phyloP scores from a whole-genome alignment of 2,113 vertebrate genomes.

The Donacobius atricapilla region DNA sequence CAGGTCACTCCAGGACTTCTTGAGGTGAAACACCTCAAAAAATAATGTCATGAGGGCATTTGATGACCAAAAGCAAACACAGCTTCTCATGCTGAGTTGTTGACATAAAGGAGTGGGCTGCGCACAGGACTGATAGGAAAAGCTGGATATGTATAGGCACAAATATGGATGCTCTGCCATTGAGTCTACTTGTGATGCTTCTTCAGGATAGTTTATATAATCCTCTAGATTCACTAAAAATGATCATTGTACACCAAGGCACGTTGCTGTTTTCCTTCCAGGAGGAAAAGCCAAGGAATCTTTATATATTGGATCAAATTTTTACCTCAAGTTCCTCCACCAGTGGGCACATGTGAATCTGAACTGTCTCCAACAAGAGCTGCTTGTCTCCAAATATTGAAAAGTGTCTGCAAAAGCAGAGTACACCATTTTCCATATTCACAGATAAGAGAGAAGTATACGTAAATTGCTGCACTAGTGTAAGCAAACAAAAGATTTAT shows the following conservation, averaged over 20 bases:
- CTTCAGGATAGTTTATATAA: neutral
- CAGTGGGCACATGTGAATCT: neutral
- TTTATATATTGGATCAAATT: neutral
- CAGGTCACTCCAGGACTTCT: neutral
- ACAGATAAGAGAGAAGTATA: neutral
- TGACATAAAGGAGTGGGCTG: neutral
- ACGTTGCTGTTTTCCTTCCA: neutral
- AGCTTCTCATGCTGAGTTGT: neutral
- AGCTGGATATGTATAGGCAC: neutral
- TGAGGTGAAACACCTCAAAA: neutral
- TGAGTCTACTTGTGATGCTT: neutral
- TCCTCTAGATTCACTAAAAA: neutral
- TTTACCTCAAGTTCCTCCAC: neutral
- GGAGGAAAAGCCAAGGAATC: neutral
- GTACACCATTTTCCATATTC: neutral
- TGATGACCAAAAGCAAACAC: neutral
- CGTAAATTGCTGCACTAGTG: neutral
- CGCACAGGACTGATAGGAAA: neutral
- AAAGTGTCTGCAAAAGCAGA: neutral
- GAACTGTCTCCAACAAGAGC: neutral
- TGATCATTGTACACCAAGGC: neutral
- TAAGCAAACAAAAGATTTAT: neutral
- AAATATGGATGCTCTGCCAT: neutral
- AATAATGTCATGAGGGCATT: neutral
- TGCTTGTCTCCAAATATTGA: neutral